Evolutionary conservation across 2,797 vertebrate species (phyloP).

Genomic region (Chrosomus eos): DNA sequence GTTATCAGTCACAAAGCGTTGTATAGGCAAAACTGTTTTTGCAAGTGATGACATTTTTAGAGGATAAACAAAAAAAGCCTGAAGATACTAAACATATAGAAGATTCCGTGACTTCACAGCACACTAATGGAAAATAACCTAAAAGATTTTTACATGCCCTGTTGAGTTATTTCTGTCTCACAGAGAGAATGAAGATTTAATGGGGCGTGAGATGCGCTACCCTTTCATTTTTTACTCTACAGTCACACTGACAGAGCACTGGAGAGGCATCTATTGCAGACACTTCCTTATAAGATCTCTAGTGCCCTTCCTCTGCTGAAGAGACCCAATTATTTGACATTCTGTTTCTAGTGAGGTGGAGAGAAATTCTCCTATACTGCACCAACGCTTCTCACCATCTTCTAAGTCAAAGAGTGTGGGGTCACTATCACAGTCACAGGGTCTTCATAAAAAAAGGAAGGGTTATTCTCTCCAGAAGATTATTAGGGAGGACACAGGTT

Average conservation of each 20-base stretch:
- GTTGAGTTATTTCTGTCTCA: conserved; percentile 39
- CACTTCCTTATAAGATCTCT: conserved; percentile 31
- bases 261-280: conserved; percentile 15
- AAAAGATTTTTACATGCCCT: conserved; percentile 23
- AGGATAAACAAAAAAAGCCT: not conserved
- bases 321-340: conserved; percentile 32
- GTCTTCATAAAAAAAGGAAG: not conserved
- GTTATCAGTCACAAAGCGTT: not conserved
- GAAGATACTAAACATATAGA: conserved; percentile 5
- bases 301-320: conserved; percentile 20
- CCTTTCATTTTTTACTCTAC: conserved; percentile 33
- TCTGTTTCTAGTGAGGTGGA: conserved; percentile 42
- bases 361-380: conserved; percentile 8
- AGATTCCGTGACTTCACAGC: not conserved
- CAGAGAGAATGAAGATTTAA: conserved; percentile 44
- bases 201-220: conserved; percentile 27
- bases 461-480: not conserved
- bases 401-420: not conserved
- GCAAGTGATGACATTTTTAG: not conserved
- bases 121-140: conserved; percentile 41
- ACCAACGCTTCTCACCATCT: not conserved
- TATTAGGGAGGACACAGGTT: not conserved
- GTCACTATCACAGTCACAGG: conserved; percentile 22
- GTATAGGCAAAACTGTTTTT: not conserved
- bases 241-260: conserved; percentile 24